Conservation (phyloP, 2,113 vertebrate genomes). For the Vicugna pacos region DNA sequence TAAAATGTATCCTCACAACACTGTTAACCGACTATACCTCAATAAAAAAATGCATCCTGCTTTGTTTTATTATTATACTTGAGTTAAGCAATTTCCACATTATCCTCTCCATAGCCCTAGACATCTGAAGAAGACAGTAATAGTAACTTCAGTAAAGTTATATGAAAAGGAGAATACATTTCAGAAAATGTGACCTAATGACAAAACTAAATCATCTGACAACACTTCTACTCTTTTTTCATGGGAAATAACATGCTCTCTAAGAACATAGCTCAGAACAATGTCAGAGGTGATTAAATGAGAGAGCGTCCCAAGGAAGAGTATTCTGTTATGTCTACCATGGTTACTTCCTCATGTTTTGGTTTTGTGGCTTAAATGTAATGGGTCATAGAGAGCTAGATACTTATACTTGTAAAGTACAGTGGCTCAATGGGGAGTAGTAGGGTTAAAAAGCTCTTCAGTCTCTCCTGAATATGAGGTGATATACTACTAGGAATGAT, state of each 20-base stretch:
- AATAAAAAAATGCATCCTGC: neutral
- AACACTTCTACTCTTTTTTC: constrained; percentile 37
- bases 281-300: neutral
- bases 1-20: neutral
- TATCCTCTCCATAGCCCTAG: neutral
- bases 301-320: neutral
- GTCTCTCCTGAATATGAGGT: neutral
- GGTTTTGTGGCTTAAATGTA: constrained; percentile 57
- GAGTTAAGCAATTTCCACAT: neutral
- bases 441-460: constrained; percentile 37
- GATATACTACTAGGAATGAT: constrained; percentile 1
- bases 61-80: neutral
- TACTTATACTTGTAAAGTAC: neutral
- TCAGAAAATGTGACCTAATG: neutral
- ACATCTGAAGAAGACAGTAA: constrained; percentile 24
- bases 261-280: constrained; percentile 52
- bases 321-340: neutral
- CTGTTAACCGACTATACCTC: too few species aligned
- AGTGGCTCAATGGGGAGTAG: neutral
- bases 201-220: constrained; percentile 22
- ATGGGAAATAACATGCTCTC: neutral
- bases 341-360: constrained; percentile 8
- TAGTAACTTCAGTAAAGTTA: constrained; percentile 1
- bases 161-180: constrained; percentile 5
- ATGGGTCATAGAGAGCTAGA: neutral